phyloP scores from a whole-genome alignment of 2,113 vertebrate genomes.

The Pantherophis guttatus region DNA sequence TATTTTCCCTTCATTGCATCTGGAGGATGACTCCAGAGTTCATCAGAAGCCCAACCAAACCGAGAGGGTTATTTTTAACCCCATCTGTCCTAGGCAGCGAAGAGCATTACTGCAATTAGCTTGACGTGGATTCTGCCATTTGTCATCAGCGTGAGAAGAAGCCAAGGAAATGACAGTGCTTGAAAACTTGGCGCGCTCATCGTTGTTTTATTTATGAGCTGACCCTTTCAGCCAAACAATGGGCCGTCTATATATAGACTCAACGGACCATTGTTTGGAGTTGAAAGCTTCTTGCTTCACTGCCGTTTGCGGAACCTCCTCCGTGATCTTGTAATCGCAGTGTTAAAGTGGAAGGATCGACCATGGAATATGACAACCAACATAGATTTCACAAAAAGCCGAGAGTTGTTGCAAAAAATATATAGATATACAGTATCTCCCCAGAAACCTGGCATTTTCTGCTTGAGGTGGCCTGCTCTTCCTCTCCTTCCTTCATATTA shows the following conservation, averaged over 20 bases:
- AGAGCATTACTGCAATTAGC: background rate
- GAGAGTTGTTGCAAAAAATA: background rate
- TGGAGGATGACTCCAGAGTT: constrained; percentile 26
- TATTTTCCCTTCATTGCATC: background rate
- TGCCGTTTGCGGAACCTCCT: background rate
- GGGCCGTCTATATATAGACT: background rate
- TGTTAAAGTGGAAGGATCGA: background rate
- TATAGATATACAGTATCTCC: background rate
- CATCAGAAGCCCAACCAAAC: background rate
- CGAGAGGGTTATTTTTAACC: background rate
- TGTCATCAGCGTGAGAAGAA: background rate
- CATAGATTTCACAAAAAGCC: background rate
- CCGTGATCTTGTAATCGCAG: background rate
- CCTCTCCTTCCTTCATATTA: background rate
- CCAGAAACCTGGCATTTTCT: background rate
- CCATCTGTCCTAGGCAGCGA: constrained; percentile 9
- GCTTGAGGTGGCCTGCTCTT: background rate
- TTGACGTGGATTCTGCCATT: background rate
- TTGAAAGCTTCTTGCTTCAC: background rate
- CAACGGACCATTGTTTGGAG: background rate
- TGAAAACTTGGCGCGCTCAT: background rate
- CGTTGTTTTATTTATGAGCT: background rate
- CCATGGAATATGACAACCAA: background rate
- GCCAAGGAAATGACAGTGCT: background rate
- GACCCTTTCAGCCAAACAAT: background rate